These are phyloP conservation scores for Bufotes viridis DNA, from an alignment of 2,797 vertebrate genomes.

Conservation along the genomic window DNA sequence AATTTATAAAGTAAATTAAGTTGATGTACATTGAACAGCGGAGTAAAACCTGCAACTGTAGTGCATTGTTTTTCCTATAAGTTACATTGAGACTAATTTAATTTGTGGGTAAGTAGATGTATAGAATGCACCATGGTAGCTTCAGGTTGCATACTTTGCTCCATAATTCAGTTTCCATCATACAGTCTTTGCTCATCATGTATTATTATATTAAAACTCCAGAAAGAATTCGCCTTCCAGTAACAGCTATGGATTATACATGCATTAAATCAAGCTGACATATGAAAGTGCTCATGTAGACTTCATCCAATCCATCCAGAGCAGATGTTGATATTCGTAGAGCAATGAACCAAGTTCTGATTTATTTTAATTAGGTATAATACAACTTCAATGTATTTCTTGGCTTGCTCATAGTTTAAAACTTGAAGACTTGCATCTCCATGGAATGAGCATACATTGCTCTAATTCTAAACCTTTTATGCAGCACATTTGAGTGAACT, in stretches of 20 bases:
- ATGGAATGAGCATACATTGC: not conserved
- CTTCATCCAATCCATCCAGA: slow-evolving; percentile 1
- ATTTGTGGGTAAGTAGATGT: not conserved
- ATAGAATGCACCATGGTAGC: not conserved
- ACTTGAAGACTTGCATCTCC: not conserved
- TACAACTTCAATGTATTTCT: slow-evolving; percentile 24
- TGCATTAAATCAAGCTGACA: not conserved
- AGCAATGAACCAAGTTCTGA: slow-evolving; percentile 13
- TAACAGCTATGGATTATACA: not conserved
- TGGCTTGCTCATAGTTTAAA: slow-evolving; percentile 2
- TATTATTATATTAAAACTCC: not conserved
- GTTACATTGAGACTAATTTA: not conserved
- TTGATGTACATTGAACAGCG: too few relatives aligned
- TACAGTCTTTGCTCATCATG: not conserved
- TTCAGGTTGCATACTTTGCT: not conserved
- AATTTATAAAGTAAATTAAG: too few relatives aligned
- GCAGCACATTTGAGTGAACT: not conserved
- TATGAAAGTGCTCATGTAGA: not conserved
- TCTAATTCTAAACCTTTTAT: slow-evolving; percentile 1
- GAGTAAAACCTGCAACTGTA: not conserved
- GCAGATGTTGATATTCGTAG: slow-evolving; percentile 7
- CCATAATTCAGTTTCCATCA: not conserved
- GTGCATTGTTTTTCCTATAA: not conserved
- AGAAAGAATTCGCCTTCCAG: not conserved
- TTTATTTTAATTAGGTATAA: slow-evolving; percentile 21